Percentiles rank a stretch among this genome's conserved stretches.
These are phyloP conservation scores for Zophobas morio DNA, from an alignment of 1,140 invertebrate genomes.

Conservation along the genomic window DNA sequence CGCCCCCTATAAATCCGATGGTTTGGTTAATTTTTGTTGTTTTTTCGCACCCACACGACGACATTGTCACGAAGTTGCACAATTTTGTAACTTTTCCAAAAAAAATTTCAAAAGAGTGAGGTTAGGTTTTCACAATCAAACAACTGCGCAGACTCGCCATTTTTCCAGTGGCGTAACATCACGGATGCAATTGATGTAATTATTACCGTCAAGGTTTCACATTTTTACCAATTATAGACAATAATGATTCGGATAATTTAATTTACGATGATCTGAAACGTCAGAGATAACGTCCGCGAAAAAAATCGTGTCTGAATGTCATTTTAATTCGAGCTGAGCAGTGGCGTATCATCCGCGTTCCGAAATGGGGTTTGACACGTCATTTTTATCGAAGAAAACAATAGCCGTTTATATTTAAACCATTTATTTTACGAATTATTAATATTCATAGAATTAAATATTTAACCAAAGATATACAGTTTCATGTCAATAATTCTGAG, in stretches of 20 bases:
- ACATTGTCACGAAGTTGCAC: no score
- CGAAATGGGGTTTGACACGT: not conserved
- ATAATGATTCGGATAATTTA: no score
- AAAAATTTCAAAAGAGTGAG: conserved; percentile 1
- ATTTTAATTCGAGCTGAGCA: no score
- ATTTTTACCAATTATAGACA: not conserved
- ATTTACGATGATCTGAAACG: no score
- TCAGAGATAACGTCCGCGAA: no score
- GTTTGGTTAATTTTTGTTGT: conserved; percentile 52
- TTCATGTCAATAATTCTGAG: conserved; percentile 46
- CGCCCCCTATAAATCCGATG: conserved; percentile 94
- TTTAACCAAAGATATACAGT: conserved; percentile 50
- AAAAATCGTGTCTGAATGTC: no score
- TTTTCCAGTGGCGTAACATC: not conserved
- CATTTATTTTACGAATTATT: conserved; percentile 52
- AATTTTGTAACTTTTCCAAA: not conserved
- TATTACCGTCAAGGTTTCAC: not conserved
- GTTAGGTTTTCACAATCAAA: not conserved
- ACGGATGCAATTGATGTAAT: not conserved
- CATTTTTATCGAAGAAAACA: not conserved
- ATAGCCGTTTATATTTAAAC: conserved; percentile 45
- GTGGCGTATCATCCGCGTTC: not conserved
- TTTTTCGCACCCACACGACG: not conserved
- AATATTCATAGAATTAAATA: conserved; percentile 51
- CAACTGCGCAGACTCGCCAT: not conserved